These are phyloP conservation scores for Paratilapia polleni DNA, from an alignment of 2,113 vertebrate genomes.

Conservation along the genomic window DNA sequence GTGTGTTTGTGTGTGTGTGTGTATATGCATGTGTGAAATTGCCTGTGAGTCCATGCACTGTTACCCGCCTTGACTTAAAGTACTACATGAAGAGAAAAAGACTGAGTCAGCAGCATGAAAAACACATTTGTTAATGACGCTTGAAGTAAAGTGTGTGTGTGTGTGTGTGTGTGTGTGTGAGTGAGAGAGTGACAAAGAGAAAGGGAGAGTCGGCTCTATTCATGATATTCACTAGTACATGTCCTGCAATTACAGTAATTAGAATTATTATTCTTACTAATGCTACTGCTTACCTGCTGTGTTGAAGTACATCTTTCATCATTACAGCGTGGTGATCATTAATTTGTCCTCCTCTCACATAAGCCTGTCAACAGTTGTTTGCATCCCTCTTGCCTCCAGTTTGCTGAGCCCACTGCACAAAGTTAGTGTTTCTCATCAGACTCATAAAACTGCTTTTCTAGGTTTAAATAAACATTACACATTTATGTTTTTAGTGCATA, in stretches of 20 bases:
- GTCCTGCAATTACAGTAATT: slow-evolving; percentile 9
- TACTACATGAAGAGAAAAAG: slow-evolving; percentile 18
- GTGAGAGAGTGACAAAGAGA: neutral
- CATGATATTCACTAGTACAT: neutral
- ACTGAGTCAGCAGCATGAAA: slow-evolving; percentile 52
- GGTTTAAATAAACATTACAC: neutral
- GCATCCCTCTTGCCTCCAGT: too few relatives aligned
- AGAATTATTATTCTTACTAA: neutral
- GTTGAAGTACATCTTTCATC: neutral
- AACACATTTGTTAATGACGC: slow-evolving; percentile 42
- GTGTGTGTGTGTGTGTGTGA: neutral
- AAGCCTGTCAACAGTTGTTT: too few relatives aligned
- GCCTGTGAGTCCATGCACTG: neutral
- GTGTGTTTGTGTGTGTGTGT: neutral
- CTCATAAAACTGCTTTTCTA: neutral
- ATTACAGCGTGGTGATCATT: neutral
- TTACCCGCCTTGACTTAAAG: slow-evolving; percentile 14
- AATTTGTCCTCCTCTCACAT: neutral
- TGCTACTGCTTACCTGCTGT: neutral
- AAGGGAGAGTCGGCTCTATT: neutral
- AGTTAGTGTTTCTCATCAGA: neutral
- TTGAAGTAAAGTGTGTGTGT: slow-evolving; percentile 1
- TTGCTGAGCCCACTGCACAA: too few relatives aligned
- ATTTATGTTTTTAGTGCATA: neutral
- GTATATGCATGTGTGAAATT: neutral